phyloP scores from a whole-genome alignment of 2,797 vertebrate genomes.

The Naso thynnoides region DNA sequence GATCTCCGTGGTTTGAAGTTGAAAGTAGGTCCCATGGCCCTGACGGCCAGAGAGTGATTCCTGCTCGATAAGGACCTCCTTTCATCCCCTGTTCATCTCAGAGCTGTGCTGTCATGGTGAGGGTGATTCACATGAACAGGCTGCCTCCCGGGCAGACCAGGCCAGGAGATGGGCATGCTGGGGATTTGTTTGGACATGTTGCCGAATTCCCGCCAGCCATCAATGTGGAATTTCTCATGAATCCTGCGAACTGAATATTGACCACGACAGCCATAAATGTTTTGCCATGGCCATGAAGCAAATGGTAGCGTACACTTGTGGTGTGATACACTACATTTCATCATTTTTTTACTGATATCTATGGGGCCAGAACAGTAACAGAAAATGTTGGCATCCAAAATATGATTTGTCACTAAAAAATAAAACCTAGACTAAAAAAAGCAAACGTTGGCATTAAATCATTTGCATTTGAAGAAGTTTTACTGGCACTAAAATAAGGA shows the following conservation, averaged over 20 bases:
- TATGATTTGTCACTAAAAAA: too few relatives aligned
- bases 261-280: constrained; percentile 62
- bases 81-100: constrained; percentile 85
- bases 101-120: constrained; percentile 76
- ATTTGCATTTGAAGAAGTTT: too few relatives aligned
- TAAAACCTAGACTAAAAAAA: too few relatives aligned
- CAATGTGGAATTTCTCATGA: constrained; percentile 65
- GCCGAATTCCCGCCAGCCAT: constrained; percentile 56
- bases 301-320: constrained; percentile 34
- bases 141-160: constrained; percentile 64
- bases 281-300: constrained; percentile 42
- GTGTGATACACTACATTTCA: constrained; percentile 41
- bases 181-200: constrained; percentile 76
- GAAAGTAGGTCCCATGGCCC: constrained; percentile 83
- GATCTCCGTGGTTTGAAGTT: constrained; percentile 86
- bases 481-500: too few relatives aligned
- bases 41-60: constrained; percentile 78
- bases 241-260: constrained; percentile 57
- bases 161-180: constrained; percentile 55
- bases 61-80: constrained; percentile 82
- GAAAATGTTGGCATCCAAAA: too few relatives aligned
- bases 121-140: constrained; percentile 76
- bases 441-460: too few relatives aligned
- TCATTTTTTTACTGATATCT: too few relatives aligned
- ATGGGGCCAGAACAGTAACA: too few relatives aligned